Base-by-base conservation (phyloP, 2,888 invertebrate genomes). In the Caradrina clavipalpis region DNA sequence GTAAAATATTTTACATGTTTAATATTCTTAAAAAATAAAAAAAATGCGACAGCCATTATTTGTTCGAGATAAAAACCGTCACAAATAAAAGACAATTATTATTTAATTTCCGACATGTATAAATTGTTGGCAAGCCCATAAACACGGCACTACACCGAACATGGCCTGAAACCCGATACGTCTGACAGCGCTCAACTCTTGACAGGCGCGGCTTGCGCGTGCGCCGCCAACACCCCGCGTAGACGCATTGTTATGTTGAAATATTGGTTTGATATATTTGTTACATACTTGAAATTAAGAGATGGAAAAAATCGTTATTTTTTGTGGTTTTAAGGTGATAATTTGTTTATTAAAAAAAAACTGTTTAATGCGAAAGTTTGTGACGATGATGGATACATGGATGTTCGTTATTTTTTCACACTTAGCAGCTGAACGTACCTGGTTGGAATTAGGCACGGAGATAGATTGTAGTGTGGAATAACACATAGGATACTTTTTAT, bases 121-220 rank as follows among this genome's bases (percentile, higher is more conserved):
- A 77, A 70, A 79, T 80, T 73, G 62, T 69, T 78, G 50, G 50
- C 64, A 42, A 63, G 55, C 21, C 55, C 60, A 64, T 76, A 70
- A 80, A 64, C 62, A 69, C 49, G 68, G 65, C 42, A 76, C 71
- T 86, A 82, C 83, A 82, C 86, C 83, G 79, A 77, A 84, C 71
- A 82, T 73, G 82, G 80, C 50, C 39, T 76, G 89, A 80, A 87
- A 90, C 84, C 69, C 63, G 85, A 89, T 85, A 87, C 77, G 11
- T 63, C 73, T 82, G 83, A 82, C 88, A 87, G 86, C 82, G 61
- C 79, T 83, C 79, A 80, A 79, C 61, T 73, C 77, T 74, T 80
- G 82, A 77, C 81, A 79, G 79, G 77, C 82, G 63, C 78, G 70
- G 65, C 70, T 71, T 71, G 77, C 83, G 84, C 84, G 78, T 80